Conservation (phyloP, 2,113 vertebrate genomes). For the Bufo gargarizans region DNA sequence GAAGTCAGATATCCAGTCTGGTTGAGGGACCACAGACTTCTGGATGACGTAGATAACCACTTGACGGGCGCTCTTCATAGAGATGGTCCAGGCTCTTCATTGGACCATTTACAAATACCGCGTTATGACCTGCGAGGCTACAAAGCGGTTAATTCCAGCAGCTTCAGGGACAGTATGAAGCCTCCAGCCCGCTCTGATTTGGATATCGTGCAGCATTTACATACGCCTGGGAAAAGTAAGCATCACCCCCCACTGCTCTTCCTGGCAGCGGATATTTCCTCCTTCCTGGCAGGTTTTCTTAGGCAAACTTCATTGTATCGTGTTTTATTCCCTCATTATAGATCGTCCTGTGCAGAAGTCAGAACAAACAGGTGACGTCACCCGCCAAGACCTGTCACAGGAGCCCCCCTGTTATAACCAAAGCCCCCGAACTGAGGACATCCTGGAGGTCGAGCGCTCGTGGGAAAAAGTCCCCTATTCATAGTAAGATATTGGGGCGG, state of each 20-base stretch:
- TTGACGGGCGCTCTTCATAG: not conserved
- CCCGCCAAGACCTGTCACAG: constrained; percentile 58
- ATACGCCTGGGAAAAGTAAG: constrained; percentile 2
- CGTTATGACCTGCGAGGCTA: constrained; percentile 51
- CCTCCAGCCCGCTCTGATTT: not conserved
- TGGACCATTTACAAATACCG: constrained; percentile 46
- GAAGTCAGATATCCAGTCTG: constrained; percentile 75
- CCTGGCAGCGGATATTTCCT: not conserved
- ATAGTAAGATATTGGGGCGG: constrained; percentile 68
- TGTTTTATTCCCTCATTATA: constrained; percentile 58
- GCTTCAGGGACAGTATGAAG: not conserved
- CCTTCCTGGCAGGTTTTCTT: not conserved
- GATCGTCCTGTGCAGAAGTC: constrained; percentile 71
- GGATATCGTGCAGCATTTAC: constrained; percentile 17
- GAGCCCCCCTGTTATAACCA: constrained; percentile 54
- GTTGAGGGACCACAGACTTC: constrained; percentile 68
- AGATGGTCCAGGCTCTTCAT: constrained; percentile 21
- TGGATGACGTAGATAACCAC: constrained; percentile 56
- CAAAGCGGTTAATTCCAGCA: constrained; percentile 37
- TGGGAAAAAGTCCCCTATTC: constrained; percentile 76
- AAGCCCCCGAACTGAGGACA: constrained; percentile 73
- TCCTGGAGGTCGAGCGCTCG: constrained; percentile 75
- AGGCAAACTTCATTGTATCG: not conserved
- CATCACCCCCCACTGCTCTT: not conserved
- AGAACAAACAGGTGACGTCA: constrained; percentile 63